Conservation (phyloP, 2,113 vertebrate species). For the Serilophus lunatus region DNA sequence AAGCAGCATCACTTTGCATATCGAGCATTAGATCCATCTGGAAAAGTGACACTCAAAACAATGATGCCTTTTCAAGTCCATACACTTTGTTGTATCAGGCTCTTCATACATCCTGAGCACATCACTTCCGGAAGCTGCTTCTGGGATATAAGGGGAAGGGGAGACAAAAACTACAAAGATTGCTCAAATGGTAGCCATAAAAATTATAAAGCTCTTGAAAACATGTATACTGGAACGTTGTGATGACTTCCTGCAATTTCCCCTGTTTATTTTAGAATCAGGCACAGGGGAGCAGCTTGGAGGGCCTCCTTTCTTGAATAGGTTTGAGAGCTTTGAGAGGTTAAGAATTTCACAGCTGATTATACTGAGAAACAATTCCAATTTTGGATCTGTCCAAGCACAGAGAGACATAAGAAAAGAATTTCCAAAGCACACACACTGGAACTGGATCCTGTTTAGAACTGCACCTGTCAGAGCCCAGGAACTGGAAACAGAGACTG, state of each 20-base stretch:
- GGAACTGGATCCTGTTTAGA: neutral
- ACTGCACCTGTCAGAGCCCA: neutral
- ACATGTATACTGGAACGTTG: neutral
- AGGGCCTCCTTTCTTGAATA: neutral
- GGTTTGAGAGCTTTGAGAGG: neutral
- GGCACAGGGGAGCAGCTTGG: neutral
- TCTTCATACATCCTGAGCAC: neutral
- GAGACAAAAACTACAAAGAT: neutral
- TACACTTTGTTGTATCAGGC: neutral
- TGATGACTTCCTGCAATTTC: neutral
- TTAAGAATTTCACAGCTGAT: neutral
- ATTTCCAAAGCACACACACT: neutral
- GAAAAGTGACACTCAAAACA: neutral
- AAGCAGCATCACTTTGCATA: neutral
- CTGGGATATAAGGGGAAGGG: neutral
- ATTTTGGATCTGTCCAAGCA: neutral
- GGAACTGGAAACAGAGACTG: neutral
- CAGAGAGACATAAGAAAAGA: neutral
- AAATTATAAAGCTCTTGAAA: neutral
- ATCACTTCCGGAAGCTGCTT: neutral
- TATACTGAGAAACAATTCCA: neutral
- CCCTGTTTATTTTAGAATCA: neutral
- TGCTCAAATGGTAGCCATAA: neutral
- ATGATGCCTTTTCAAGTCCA: neutral
- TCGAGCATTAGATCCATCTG: neutral